Evolutionary conservation across 1,140 invertebrate species (phyloP).

Genomic region (Drosophila lacteicornis): DNA sequence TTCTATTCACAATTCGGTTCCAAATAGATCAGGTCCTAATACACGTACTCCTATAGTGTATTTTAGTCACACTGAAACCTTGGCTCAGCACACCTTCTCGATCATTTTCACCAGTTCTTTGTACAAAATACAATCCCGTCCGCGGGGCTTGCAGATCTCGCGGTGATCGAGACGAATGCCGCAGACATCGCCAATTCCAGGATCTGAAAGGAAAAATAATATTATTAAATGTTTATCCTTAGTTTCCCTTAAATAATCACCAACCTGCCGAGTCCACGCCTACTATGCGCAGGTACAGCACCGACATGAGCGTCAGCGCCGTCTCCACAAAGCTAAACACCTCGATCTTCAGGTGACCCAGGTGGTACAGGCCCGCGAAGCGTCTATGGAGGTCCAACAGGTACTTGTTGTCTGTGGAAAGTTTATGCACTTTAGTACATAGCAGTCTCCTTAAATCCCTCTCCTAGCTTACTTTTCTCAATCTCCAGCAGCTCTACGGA

Average conservation of each 20-base stretch:
- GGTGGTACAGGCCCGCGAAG: constrained; percentile 86
- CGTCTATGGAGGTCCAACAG: constrained; percentile 87
- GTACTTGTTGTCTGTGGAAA: constrained; percentile 87
- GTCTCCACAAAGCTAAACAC: constrained; percentile 90
- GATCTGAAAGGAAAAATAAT: constrained; percentile 85
- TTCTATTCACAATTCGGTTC: constrained; percentile 71
- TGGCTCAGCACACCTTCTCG: constrained; percentile 80
- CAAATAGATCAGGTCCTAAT: constrained; percentile 54
- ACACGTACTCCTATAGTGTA: constrained; percentile 7
- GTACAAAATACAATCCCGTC: constrained; percentile 88
- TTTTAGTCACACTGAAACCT: constrained; percentile 2
- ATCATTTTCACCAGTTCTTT: constrained; percentile 87
- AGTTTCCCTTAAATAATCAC: neutral
- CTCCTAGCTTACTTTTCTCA: constrained; percentile 86
- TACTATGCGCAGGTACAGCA: constrained; percentile 89
- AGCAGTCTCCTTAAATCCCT: neutral
- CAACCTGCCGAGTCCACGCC: constrained; percentile 89
- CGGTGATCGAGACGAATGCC: constrained; percentile 89
- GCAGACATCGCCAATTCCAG: constrained; percentile 88
- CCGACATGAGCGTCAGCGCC: constrained; percentile 88
- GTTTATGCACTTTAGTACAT: neutral
- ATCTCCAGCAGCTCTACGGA: constrained; percentile 87
- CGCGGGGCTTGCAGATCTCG: constrained; percentile 90
- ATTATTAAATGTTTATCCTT: too few relatives aligned
- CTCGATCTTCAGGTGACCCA: constrained; percentile 85